Evolutionary conservation across 2,888 invertebrate species (phyloP).

Genomic region (Andrena minutula): DNA sequence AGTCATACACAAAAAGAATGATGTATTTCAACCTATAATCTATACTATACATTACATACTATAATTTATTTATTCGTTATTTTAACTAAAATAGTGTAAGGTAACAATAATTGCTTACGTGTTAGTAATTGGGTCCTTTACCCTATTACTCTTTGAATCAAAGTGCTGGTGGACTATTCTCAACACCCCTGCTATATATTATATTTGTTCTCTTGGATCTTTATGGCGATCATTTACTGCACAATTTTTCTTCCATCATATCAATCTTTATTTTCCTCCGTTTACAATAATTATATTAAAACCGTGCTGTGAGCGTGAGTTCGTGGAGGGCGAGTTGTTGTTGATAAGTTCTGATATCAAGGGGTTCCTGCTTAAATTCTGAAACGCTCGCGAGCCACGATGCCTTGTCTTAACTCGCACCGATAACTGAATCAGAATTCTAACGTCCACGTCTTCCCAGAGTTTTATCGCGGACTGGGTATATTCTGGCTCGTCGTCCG

Average conservation of each 20-base stretch:
- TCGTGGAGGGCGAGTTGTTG: too few species aligned
- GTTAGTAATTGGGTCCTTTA: too few species aligned
- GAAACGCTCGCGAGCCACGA: neutral
- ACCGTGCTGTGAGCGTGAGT: too few species aligned
- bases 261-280: neutral
- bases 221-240: neutral
- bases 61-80: too few species aligned
- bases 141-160: too few species aligned
- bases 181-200: too few species aligned
- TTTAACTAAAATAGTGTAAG: too few species aligned
- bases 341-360: neutral
- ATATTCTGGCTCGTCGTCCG: conserved; percentile 54
- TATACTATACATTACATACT: too few species aligned
- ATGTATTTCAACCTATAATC: too few species aligned
- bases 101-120: too few species aligned
- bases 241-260: neutral
- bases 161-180: too few species aligned
- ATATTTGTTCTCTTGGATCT: neutral
- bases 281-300: neutral
- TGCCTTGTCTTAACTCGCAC: neutral
- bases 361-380: neutral
- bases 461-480: conserved; percentile 17
- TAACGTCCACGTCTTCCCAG: neutral
- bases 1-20: too few species aligned
- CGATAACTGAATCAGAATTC: conserved; percentile 4